Evolutionary conservation across 1,140 invertebrate genomes (phyloP).

Genomic region (Latrodectus geometricus): DNA sequence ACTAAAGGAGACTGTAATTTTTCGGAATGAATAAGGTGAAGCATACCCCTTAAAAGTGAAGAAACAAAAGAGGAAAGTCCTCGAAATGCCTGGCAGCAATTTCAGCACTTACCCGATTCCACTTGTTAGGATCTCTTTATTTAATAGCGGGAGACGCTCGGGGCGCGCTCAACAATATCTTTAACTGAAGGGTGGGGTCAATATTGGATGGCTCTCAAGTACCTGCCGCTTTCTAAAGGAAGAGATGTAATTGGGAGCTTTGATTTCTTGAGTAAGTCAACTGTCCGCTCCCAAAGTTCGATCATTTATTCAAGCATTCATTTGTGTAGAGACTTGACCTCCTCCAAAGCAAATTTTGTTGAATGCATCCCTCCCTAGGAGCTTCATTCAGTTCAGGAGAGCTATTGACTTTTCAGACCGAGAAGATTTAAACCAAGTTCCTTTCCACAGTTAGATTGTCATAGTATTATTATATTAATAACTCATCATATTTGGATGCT

Average conservation of each 20-base stretch:
- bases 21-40: no score
- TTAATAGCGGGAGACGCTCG: slow-evolving; percentile 50
- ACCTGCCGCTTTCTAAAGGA: slow-evolving; percentile 47
- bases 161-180: slow-evolving; percentile 60
- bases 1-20: no score
- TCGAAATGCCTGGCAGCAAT: slow-evolving; percentile 30
- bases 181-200: slow-evolving; percentile 42
- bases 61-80: background rate
- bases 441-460: no score
- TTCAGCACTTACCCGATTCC: slow-evolving; percentile 59
- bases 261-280: slow-evolving; percentile 60
- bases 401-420: no score
- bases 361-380: background rate
- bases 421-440: no score
- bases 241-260: slow-evolving; percentile 61
- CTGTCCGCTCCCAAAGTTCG: slow-evolving; percentile 52
- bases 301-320: slow-evolving; percentile 62
- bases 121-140: slow-evolving; percentile 56
- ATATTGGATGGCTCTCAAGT: slow-evolving; percentile 52
- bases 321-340: slow-evolving; percentile 59
- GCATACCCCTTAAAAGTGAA: no score
- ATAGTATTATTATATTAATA: no score
- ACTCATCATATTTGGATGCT: no score
- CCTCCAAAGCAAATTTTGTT: slow-evolving; percentile 58
- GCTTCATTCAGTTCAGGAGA: no score